These are phyloP conservation scores for Pycnonotus jocosus DNA, from an alignment of 2,113 vertebrate genomes.

Conservation along the genomic window DNA sequence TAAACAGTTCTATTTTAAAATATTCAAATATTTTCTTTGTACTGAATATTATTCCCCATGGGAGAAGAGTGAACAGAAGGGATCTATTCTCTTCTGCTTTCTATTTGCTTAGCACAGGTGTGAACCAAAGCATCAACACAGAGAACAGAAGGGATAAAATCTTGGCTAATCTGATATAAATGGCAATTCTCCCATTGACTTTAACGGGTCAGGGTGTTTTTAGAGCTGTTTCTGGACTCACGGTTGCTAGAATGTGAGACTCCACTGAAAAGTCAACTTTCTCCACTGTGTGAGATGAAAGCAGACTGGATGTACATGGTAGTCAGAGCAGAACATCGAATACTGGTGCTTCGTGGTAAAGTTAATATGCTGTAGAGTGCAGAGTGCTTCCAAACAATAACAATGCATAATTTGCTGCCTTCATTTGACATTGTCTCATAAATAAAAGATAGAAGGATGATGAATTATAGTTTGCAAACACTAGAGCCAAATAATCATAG, in stretches of 20 bases:
- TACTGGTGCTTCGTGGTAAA: not conserved
- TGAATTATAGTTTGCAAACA: conserved; percentile 60
- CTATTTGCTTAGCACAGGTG: not conserved
- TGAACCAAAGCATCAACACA: not conserved
- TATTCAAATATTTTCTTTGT: not conserved
- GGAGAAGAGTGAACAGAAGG: not conserved
- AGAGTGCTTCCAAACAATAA: conserved; percentile 4
- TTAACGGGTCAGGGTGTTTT: not conserved
- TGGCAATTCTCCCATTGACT: not conserved
- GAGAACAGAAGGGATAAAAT: not conserved
- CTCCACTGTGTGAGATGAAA: not conserved
- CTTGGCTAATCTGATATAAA: not conserved
- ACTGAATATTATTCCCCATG: not conserved
- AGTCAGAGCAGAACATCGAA: conserved; percentile 20
- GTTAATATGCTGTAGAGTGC: not conserved
- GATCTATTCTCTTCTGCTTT: not conserved
- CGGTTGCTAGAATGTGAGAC: not conserved
- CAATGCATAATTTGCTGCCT: conserved; percentile 14
- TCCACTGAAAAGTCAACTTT: not conserved
- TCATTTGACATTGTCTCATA: conserved; percentile 53
- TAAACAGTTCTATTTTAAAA: not conserved
- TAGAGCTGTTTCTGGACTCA: not conserved
- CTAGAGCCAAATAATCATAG: conserved; percentile 40
- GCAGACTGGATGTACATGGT: not conserved
- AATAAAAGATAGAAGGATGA: conserved; percentile 65